Conservation (phyloP, 2,797 vertebrate genomes). For the Onychomys torridus region DNA sequence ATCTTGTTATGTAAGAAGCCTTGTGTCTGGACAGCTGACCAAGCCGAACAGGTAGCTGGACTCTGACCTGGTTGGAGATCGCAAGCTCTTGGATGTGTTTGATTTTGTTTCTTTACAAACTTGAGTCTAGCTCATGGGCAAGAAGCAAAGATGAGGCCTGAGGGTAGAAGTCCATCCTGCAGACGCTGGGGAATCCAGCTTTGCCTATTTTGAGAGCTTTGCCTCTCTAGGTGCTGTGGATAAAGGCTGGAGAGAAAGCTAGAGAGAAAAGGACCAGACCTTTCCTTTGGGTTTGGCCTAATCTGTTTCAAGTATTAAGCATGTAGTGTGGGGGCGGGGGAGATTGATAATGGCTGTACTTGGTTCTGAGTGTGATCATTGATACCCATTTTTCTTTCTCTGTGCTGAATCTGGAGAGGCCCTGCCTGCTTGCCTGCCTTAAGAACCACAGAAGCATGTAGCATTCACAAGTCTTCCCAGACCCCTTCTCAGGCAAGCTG, state of each 20-base stretch:
- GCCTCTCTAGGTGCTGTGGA: neutral
- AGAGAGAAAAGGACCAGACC: neutral
- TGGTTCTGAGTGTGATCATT: neutral
- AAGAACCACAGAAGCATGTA: neutral
- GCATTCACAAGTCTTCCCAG: neutral
- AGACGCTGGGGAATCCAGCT: neutral
- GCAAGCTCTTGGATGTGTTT: neutral
- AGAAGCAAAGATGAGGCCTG: neutral
- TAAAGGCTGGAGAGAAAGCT: neutral
- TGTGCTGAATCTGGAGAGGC: neutral
- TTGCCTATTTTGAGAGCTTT: neutral
- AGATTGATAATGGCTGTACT: accelerated
- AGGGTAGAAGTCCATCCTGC: neutral
- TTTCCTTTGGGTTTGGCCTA: neutral
- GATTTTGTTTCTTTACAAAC: conserved; percentile 42
- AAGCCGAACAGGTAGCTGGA: conserved; percentile 40
- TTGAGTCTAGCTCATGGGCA: neutral
- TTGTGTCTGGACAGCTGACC: conserved; percentile 2
- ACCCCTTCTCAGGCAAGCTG: neutral
- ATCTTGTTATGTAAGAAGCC: neutral
- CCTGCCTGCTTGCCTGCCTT: neutral
- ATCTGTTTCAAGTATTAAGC: neutral
- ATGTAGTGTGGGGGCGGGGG: neutral
- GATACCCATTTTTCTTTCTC: neutral
- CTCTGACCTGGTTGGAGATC: neutral